These are phyloP conservation scores for Aphelocoma californica DNA, from an alignment of 2,797 vertebrate species.

Conservation along the genomic window DNA sequence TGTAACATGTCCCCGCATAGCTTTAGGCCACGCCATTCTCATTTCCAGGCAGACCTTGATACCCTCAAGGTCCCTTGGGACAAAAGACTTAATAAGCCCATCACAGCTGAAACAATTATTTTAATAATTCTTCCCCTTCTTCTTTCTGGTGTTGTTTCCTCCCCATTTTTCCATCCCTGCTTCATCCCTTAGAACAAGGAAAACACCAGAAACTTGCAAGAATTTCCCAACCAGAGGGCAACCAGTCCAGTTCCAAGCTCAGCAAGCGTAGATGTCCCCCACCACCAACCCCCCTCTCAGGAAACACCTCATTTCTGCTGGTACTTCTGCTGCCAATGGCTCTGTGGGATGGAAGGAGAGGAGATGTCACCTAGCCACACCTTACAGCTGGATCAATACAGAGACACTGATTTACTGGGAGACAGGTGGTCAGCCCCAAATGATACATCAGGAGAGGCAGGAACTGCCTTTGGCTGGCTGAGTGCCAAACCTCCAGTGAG, in stretches of 20 bases:
- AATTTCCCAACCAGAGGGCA: rapidly evolving
- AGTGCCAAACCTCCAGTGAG: neutral
- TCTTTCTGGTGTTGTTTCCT: neutral
- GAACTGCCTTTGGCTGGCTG: neutral
- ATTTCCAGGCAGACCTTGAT: neutral
- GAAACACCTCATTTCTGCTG: neutral
- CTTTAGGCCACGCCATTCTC: neutral
- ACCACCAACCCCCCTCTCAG: neutral
- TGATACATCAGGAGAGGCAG: neutral
- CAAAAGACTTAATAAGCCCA: neutral
- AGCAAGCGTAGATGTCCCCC: rapidly evolving
- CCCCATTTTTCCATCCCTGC: neutral
- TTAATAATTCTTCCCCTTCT: neutral
- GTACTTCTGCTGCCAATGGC: neutral
- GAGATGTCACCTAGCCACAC: neutral
- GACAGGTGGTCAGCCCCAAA: neutral
- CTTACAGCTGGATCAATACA: neutral
- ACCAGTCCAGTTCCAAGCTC: neutral
- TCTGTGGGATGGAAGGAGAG: neutral
- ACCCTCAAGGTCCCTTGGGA: neutral
- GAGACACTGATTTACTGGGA: neutral
- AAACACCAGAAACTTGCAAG: neutral
- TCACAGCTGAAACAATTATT: neutral
- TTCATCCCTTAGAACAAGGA: neutral
- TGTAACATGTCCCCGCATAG: rapidly evolving